phyloP scores from a whole-genome alignment of 2,113 vertebrate species.

The Collichthys lucidus region DNA sequence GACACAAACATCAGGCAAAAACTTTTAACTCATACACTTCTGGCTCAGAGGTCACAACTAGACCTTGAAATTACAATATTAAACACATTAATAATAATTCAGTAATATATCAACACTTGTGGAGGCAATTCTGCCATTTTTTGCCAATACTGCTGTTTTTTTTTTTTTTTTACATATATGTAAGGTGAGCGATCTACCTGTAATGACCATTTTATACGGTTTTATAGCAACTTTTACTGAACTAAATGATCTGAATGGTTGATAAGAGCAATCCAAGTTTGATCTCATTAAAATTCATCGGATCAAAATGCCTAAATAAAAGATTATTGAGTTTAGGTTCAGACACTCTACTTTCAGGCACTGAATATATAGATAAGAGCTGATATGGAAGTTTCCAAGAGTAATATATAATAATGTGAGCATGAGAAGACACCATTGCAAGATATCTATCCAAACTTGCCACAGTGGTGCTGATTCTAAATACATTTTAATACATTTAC shows the following conservation, averaged over 20 bases:
- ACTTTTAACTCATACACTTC: too few species aligned
- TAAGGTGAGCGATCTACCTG: too few species aligned
- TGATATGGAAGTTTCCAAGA: not conserved
- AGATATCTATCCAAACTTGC: not conserved
- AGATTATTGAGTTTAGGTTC: not conserved
- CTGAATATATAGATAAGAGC: not conserved
- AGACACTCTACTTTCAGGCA: not conserved
- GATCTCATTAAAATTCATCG: not conserved
- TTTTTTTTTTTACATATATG: not conserved
- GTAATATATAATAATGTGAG: not conserved
- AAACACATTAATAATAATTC: not conserved
- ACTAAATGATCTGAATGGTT: not conserved
- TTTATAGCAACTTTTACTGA: not conserved
- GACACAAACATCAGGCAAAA: not conserved
- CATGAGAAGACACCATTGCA: not conserved
- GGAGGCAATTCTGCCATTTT: not conserved
- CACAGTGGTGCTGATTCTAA: not conserved
- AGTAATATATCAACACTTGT: not conserved
- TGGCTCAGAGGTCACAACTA: too few species aligned
- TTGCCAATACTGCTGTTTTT: not conserved
- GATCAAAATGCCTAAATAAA: not conserved
- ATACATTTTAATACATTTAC: not conserved
- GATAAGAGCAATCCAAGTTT: not conserved
- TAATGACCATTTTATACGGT: not conserved
- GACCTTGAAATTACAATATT: not conserved